A percentile compares a stretch with the other conserved stretches of the same genome.
phyloP scores from a whole-genome alignment of 2,888 invertebrate species.

The Acrocyrtus sp. region DNA sequence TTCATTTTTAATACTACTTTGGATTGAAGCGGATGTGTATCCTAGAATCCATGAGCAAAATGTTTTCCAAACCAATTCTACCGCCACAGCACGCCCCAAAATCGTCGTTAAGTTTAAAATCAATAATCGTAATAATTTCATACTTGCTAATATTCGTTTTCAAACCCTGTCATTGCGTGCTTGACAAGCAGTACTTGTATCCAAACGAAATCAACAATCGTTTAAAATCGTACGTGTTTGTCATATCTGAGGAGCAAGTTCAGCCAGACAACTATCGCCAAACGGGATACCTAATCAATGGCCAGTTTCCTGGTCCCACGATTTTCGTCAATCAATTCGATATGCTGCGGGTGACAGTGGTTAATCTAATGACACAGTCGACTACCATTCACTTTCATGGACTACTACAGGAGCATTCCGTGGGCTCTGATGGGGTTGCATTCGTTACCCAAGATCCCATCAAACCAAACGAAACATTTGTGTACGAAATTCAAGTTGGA shows the following conservation, averaged over 20 bases:
- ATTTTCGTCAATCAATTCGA: conserved; percentile 36
- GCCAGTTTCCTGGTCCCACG: conserved; percentile 50
- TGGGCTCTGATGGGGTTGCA: conserved; percentile 54
- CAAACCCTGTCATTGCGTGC: no score
- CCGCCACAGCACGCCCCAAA: no score
- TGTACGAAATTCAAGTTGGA: conserved; percentile 42
- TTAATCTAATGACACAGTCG: conserved; percentile 25
- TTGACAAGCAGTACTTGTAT: conserved; percentile 12
- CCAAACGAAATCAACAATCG: background rate
- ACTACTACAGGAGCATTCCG: conserved; percentile 43
- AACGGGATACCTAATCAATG: conserved; percentile 37
- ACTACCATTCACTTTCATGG: conserved; percentile 57
- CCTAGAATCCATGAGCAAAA: no score
- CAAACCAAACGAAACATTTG: conserved; percentile 42
- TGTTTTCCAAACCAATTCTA: no score
- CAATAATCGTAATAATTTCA: no score
- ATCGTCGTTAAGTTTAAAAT: no score
- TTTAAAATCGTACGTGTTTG: conserved; percentile 18
- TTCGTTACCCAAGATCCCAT: conserved; percentile 52
- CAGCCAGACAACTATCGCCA: conserved; percentile 36
- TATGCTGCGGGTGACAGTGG: conserved; percentile 29
- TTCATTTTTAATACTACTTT: no score
- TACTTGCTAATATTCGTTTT: no score
- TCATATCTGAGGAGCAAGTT: conserved; percentile 18
- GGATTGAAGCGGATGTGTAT: no score